phyloP scores from a whole-genome alignment of 2,888 invertebrate genomes.

The Melanchra persicariae region DNA sequence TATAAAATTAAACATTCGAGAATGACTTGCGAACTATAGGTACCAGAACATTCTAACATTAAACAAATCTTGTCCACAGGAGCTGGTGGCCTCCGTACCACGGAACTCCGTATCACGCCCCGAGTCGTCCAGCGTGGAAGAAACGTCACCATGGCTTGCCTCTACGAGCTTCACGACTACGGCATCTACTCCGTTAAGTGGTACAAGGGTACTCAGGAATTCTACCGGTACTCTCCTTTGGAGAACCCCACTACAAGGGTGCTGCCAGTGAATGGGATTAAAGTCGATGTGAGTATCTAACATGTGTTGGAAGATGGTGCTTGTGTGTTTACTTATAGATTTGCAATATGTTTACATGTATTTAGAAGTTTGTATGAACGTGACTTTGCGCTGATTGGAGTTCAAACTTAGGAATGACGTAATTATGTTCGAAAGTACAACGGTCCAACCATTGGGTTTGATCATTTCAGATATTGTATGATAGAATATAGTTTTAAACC shows the following conservation, averaged over 20 bases:
- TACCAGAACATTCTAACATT: slow-evolving; percentile 9
- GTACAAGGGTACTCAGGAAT: slow-evolving; percentile 95
- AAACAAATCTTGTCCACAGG: slow-evolving; percentile 81
- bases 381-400: neutral
- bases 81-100: slow-evolving; percentile 93
- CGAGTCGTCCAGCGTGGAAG: slow-evolving; percentile 93
- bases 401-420: no score
- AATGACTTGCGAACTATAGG: neutral
- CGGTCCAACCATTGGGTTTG: neutral
- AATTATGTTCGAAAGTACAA: neutral
- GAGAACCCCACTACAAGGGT: slow-evolving; percentile 94
- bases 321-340: neutral
- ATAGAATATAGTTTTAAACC: neutral
- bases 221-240: slow-evolving; percentile 95
- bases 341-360: neutral
- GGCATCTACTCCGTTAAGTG: slow-evolving; percentile 96
- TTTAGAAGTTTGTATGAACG: neutral
- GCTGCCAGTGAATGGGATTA: slow-evolving; percentile 93
- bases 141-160: slow-evolving; percentile 93
- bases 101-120: slow-evolving; percentile 93
- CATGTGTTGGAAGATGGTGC: neutral
- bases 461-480: no score
- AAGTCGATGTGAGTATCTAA: slow-evolving; percentile 94
- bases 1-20: no score
- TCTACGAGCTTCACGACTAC: slow-evolving; percentile 94